A percentile compares a stretch with the other conserved stretches of the same genome.
These are phyloP conservation scores for Eulacestoma nigropectus DNA, from an alignment of 2,113 vertebrate species.

Conservation along the genomic window DNA sequence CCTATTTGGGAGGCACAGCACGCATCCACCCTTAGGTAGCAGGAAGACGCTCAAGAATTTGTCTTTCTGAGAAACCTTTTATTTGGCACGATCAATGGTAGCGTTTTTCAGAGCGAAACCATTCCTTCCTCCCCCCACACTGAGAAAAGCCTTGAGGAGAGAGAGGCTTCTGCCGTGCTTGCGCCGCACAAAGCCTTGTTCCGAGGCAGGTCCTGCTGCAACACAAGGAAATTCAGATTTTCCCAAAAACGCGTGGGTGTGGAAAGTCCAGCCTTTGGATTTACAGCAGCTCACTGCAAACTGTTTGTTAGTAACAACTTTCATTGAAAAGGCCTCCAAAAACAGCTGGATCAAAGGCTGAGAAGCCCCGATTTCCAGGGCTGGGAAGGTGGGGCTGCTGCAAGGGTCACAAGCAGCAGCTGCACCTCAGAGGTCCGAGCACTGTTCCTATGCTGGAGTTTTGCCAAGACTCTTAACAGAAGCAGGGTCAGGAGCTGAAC, in stretches of 20 bases:
- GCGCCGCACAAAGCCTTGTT: neutral
- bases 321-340: neutral
- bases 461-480: neutral
- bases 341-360: neutral
- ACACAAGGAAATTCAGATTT: neutral
- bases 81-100: conserved; percentile 37
- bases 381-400: neutral
- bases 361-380: neutral
- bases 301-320: neutral
- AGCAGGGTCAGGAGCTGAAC: neutral
- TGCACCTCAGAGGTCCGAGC: neutral
- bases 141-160: neutral
- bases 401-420: neutral
- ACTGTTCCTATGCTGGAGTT: neutral
- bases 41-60: conserved; percentile 38
- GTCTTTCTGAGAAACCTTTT: conserved; percentile 52
- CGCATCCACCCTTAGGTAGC: conserved; percentile 17
- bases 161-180: neutral
- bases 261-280: neutral
- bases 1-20: neutral
- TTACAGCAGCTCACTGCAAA: neutral
- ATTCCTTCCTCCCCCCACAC: conserved; percentile 33
- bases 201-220: neutral
- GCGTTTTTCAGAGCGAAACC: neutral
- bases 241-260: neutral